Conservation (phyloP, 2,113 vertebrate species). For the Xiphias gladius region DNA sequence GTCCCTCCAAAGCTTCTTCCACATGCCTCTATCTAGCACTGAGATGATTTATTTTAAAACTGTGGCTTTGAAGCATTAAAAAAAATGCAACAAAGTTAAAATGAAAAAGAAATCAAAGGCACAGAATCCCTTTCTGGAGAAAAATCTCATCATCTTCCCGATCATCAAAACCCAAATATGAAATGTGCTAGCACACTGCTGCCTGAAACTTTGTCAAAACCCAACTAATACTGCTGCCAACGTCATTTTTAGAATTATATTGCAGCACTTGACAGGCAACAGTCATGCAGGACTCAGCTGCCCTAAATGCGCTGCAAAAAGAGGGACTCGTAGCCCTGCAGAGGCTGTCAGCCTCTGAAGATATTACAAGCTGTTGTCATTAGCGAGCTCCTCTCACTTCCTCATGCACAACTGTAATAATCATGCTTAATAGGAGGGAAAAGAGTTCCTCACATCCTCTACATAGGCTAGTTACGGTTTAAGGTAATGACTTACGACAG, state of each 20-base stretch:
- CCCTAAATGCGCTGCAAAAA: conserved; percentile 53
- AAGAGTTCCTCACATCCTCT: conserved; percentile 60
- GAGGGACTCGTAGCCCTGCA: conserved; percentile 36
- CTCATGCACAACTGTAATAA: conserved; percentile 67
- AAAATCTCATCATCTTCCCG: conserved; percentile 73
- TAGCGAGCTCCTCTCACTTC: conserved; percentile 58
- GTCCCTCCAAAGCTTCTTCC: conserved; percentile 49
- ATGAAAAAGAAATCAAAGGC: conserved; percentile 77
- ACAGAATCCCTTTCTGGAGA: conserved; percentile 56
- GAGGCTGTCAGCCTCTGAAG: conserved; percentile 59
- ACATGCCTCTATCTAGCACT: conserved; percentile 49
- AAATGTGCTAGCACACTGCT: conserved; percentile 58
- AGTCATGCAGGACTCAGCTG: conserved; percentile 64
- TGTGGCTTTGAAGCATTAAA: conserved; percentile 77
- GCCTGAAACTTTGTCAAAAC: conserved; percentile 70
- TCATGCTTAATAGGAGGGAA: conserved; percentile 70
- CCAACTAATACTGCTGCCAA: conserved; percentile 60
- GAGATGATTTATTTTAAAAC: conserved; percentile 70
- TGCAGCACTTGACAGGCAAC: conserved; percentile 55
- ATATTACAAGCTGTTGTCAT: conserved; percentile 70
- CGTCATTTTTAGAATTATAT: conserved; percentile 56
- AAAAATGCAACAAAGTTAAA: conserved; percentile 75
- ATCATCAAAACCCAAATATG: conserved; percentile 78
- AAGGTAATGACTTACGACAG: conserved; percentile 70
- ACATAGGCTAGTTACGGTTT: conserved; percentile 58